Evolutionary conservation across 2,888 invertebrate species (phyloP).

Genomic region (Agrochola macilenta): DNA sequence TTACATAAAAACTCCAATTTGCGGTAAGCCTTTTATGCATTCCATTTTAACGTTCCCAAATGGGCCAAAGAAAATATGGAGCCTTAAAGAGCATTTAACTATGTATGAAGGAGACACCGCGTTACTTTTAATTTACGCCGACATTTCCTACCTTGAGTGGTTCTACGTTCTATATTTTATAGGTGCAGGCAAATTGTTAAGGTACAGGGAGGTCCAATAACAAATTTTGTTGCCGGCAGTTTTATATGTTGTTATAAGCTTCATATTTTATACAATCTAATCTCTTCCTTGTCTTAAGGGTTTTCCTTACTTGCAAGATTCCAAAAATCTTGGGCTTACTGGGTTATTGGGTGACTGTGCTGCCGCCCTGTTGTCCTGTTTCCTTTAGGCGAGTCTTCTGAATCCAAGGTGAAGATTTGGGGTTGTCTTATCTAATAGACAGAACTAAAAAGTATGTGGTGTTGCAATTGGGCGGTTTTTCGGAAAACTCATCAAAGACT

Average conservation of each 20-base stretch:
- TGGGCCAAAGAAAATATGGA: constrained; percentile 85
- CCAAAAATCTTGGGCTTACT: constrained; percentile 14
- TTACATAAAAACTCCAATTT: constrained; percentile 86
- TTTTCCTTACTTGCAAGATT: constrained; percentile 29
- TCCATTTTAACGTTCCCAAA: constrained; percentile 85
- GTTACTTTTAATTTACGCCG: constrained; percentile 88
- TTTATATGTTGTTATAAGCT: constrained; percentile 40
- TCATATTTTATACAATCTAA: constrained; percentile 38
- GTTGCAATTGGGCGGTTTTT: neutral
- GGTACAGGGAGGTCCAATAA: constrained; percentile 60
- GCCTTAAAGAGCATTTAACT: constrained; percentile 88
- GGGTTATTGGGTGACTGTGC: constrained; percentile 3
- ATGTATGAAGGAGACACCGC: constrained; percentile 88
- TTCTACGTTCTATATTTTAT: constrained; percentile 82
- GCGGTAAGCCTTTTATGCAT: constrained; percentile 84
- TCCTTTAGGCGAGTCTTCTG: constrained; percentile 15
- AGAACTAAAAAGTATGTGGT: neutral
- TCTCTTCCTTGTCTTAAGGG: constrained; percentile 34
- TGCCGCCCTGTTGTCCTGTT: constrained; percentile 10
- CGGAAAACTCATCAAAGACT: neutral
- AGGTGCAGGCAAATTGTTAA: constrained; percentile 75
- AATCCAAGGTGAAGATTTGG: neutral
- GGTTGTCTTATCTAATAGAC: neutral
- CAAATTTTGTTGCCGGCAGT: constrained; percentile 42
- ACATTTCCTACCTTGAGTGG: constrained; percentile 82